Evolutionary conservation across 2,888 invertebrate genomes (phyloP), one percentile per base, ranked within the genome.

Genomic region (Pelosia muscerda): DNA sequence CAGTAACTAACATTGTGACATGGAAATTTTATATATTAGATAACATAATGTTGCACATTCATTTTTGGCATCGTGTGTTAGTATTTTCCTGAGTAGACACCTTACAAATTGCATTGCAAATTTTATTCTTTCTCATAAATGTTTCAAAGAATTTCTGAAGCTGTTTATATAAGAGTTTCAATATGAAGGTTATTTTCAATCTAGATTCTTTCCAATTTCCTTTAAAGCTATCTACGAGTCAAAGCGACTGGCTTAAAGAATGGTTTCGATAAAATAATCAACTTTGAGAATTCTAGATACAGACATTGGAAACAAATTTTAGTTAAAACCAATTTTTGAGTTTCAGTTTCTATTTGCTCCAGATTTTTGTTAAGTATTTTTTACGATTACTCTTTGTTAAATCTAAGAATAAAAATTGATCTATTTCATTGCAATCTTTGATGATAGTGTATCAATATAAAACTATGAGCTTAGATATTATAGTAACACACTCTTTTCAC

Each of bases 181-280:
- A n/a, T 49, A 42, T 42, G 42, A 42, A 19, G 42, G 42, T 42
- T 42, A 49, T 49, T 49, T 49, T 49, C 49, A n/a, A 49, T 49
- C n/a, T 49, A 6, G n/a, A 49, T 55, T 55, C 11, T 25, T 25
- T 25, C 55, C 55, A 55, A 55, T 25, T 55, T 55, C 49, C n/a
- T 49, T 49, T n/a, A 49, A 49, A 49, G 49, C 49, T 49, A 42
- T 42, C n/a, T n/a, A 9, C 19, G 61, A 69, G n/a, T 49, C 49
- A 49, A n/a, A 49, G 49, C 49, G 49, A 19, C 49, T n/a, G n/a
- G 49, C n/a, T 49, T 49, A n/a, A 49, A 49, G n/a, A 49, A 49
- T 9, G n/a, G n/a, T 49, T n/a, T 49, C 49, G 9, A 49, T n/a
- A 49, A 49, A 8, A n/a, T 49, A 49, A 49, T 49, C n/a, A 49